These are phyloP conservation scores for Parthenolecanium corni DNA, from an alignment of 2,888 invertebrate genomes.

Conservation along the genomic window DNA sequence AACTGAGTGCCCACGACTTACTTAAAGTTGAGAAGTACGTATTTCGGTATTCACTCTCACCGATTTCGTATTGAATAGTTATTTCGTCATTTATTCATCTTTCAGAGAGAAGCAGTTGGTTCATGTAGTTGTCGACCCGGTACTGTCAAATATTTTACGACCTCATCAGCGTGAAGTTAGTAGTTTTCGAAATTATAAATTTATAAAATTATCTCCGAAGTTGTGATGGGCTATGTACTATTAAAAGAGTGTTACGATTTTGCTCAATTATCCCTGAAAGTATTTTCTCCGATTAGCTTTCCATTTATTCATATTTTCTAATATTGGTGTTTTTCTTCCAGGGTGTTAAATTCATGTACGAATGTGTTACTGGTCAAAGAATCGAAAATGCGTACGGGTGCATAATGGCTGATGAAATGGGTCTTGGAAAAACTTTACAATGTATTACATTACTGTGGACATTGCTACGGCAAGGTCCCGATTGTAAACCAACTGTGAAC, in stretches of 20 bases:
- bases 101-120: slow-evolving; percentile 54
- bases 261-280: no score
- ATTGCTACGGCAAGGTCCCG: slow-evolving; percentile 79
- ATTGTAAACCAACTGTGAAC: slow-evolving; percentile 75
- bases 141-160: slow-evolving; percentile 73
- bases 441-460: slow-evolving; percentile 96
- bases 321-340: slow-evolving; percentile 35
- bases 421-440: slow-evolving; percentile 92
- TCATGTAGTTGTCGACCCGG: slow-evolving; percentile 95
- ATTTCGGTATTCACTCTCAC: not conserved
- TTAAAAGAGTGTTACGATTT: no score
- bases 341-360: slow-evolving; percentile 98
- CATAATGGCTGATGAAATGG: slow-evolving; percentile 99
- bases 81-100: no score
- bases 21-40: slow-evolving; percentile 61
- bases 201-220: no score
- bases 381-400: slow-evolving; percentile 82
- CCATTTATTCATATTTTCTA: slow-evolving; percentile 3
- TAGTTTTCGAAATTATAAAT: slow-evolving; percentile 18
- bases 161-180: slow-evolving; percentile 88
- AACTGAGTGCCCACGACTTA: slow-evolving; percentile 73
- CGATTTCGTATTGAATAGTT: not conserved
- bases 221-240: no score
- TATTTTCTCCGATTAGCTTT: no score
- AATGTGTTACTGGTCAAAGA: slow-evolving; percentile 87